phyloP scores from a whole-genome alignment of 2,797 vertebrate species.

The Cottoperca gobio region DNA sequence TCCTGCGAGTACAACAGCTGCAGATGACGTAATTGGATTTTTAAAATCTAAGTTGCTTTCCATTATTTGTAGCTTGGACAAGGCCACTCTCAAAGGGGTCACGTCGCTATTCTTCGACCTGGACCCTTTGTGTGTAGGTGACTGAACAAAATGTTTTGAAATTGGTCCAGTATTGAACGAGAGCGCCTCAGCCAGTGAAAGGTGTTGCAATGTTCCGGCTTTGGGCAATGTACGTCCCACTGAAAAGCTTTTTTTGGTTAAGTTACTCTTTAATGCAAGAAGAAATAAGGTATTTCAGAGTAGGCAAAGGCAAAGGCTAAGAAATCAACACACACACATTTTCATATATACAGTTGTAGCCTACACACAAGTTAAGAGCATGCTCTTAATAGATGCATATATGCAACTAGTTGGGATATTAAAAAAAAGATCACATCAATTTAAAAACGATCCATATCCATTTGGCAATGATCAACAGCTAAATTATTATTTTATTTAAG shows the following conservation, averaged over 20 bases:
- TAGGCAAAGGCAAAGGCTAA: not conserved
- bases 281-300: not conserved
- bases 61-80: not conserved
- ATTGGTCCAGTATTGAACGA: no score
- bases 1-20: constrained; percentile 17
- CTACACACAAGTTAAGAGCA: not conserved
- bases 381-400: not conserved
- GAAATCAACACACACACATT: not conserved
- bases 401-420: not conserved
- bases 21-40: constrained; percentile 21
- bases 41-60: not conserved
- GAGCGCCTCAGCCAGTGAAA: no score
- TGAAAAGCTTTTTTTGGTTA: no score
- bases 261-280: not conserved
- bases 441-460: constrained; percentile 16
- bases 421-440: not conserved
- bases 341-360: not conserved
- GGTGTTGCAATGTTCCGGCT: no score
- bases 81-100: not conserved
- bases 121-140: no score
- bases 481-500: constrained; percentile 48
- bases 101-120: no score
- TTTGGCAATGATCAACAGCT: constrained; percentile 43
- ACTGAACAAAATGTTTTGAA: no score
- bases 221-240: no score